Conservation (phyloP, 2,888 invertebrate species). For the Deroplatys truncata region DNA sequence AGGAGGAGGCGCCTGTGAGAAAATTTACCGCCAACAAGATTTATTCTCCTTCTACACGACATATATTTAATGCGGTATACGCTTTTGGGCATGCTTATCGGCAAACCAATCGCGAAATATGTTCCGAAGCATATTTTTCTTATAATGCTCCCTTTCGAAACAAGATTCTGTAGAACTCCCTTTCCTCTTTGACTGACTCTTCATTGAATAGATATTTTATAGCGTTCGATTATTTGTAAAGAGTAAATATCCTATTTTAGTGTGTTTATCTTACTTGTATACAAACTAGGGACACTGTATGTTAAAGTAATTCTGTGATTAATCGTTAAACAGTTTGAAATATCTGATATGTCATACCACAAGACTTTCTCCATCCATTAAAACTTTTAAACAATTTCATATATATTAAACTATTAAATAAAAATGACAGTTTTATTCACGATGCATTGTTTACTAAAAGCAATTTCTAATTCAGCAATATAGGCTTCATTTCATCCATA, state of each 20-base stretch:
- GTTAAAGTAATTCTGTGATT: too few relatives aligned
- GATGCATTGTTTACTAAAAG: too few relatives aligned
- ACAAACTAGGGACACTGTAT: too few relatives aligned
- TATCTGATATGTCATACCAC: too few relatives aligned
- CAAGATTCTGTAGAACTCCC: background rate
- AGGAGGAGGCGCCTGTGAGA: background rate
- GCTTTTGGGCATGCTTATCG: background rate
- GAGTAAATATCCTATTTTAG: background rate
- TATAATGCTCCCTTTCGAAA: background rate
- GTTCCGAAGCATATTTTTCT: background rate
- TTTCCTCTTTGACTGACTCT: background rate
- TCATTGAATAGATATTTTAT: background rate
- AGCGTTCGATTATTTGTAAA: background rate
- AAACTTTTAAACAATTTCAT: too few relatives aligned
- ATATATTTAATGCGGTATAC: background rate
- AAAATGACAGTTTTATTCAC: too few relatives aligned
- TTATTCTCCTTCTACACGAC: background rate
- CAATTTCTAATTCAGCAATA: too few relatives aligned
- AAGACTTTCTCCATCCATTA: too few relatives aligned
- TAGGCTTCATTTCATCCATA: too few relatives aligned
- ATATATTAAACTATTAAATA: too few relatives aligned
- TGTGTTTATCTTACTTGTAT: too few relatives aligned
- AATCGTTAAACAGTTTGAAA: too few relatives aligned
- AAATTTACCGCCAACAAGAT: background rate
- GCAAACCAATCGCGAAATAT: background rate